These are phyloP conservation scores for Poicephalus meyeri DNA, from an alignment of 2,113 vertebrate species.

Conservation along the genomic window DNA sequence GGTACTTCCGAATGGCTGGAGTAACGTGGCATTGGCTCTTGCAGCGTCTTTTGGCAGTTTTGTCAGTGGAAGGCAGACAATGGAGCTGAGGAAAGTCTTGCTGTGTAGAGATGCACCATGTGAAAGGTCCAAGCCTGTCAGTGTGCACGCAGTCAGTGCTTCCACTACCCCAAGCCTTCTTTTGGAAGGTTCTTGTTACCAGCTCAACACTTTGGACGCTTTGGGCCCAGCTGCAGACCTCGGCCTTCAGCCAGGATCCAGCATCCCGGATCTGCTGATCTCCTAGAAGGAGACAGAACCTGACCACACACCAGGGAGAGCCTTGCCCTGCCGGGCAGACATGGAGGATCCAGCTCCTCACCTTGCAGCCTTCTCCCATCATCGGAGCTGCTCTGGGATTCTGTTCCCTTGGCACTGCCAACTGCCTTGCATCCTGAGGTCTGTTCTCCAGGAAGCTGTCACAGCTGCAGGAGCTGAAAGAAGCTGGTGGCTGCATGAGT, in stretches of 20 bases:
- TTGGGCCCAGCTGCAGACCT: not conserved
- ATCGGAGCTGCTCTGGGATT: not conserved
- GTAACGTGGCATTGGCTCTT: not conserved
- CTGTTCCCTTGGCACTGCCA: not conserved
- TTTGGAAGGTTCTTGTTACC: not conserved
- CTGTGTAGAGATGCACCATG: not conserved
- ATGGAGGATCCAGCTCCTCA: not conserved
- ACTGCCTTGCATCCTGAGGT: not conserved
- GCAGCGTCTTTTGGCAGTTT: not conserved
- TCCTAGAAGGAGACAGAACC: not conserved
- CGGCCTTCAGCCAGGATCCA: not conserved
- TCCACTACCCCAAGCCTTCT: not conserved
- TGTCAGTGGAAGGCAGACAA: not conserved
- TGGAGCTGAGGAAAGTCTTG: not conserved
- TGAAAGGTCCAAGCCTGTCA: not conserved
- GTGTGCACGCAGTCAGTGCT: not conserved
- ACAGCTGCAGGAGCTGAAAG: not conserved
- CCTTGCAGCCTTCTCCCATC: not conserved
- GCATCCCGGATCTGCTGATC: not conserved
- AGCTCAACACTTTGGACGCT: not conserved
- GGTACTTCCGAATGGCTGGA: accelerated
- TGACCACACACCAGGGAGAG: accelerated
- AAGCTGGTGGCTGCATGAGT: not conserved
- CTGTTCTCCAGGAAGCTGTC: not conserved
- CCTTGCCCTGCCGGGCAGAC: not conserved